phyloP scores from a whole-genome alignment of 2,113 vertebrate species.

The Tachuris rubrigastra region DNA sequence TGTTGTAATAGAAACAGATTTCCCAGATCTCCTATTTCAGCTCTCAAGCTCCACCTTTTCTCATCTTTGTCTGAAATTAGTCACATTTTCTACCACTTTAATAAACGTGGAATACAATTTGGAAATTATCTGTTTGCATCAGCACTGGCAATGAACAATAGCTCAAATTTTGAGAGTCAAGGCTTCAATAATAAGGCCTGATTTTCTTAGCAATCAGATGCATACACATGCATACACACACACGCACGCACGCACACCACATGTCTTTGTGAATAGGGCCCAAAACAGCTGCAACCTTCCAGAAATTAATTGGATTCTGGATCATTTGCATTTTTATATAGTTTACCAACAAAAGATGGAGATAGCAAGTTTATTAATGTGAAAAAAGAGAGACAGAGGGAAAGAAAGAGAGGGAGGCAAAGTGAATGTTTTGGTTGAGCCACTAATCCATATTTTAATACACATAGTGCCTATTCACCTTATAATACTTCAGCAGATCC shows the following conservation, averaged over 20 bases:
- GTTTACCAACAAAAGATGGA: constrained; percentile 74
- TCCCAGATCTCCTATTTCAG: constrained; percentile 16
- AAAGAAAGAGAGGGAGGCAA: background rate
- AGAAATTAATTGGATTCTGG: constrained; percentile 74
- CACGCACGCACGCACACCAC: background rate
- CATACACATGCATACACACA: background rate
- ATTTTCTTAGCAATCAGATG: constrained; percentile 64
- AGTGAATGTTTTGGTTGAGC: background rate
- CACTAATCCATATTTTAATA: constrained; percentile 31
- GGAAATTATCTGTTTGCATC: constrained; percentile 46
- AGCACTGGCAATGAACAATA: constrained; percentile 20
- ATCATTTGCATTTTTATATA: constrained; percentile 76
- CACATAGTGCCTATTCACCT: background rate
- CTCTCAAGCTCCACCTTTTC: constrained; percentile 29
- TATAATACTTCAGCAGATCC: background rate
- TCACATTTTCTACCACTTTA: constrained; percentile 55
- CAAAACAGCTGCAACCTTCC: constrained; percentile 72
- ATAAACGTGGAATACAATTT: constrained; percentile 30
- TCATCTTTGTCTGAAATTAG: constrained; percentile 56
- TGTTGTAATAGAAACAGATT: constrained; percentile 28
- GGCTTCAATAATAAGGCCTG: constrained; percentile 57
- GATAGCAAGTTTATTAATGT: constrained; percentile 68
- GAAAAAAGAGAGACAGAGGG: constrained; percentile 1
- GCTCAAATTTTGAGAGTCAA: constrained; percentile 53
- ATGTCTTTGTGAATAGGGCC: constrained; percentile 57